phyloP scores from a whole-genome alignment of 2,797 vertebrate genomes.

The Sebastes goodei region DNA sequence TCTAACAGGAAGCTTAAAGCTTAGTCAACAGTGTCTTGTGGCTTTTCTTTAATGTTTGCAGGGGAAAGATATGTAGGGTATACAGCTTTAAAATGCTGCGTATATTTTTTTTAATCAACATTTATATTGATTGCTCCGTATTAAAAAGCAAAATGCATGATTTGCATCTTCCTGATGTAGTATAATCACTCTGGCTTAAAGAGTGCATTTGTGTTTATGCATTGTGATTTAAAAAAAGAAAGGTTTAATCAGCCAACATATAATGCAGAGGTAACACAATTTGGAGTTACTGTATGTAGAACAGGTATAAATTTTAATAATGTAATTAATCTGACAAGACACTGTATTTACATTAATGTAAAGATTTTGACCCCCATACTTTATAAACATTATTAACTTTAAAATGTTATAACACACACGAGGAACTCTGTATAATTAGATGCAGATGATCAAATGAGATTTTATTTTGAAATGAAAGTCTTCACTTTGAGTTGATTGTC shows the following conservation, averaged over 20 bases:
- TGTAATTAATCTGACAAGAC: neutral
- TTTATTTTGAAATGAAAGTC: neutral
- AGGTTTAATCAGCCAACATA: neutral
- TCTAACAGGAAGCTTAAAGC: constrained; percentile 51
- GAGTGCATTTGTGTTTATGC: neutral
- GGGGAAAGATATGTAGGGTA: neutral
- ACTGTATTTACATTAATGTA: neutral
- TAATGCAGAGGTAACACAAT: neutral
- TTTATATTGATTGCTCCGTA: neutral
- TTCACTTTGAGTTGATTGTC: neutral
- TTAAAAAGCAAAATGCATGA: neutral
- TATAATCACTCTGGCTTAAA: neutral
- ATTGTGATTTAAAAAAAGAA: neutral
- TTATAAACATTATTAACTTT: neutral
- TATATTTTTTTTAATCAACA: neutral
- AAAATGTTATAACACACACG: neutral
- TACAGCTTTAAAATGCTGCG: neutral
- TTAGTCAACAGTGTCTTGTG: constrained; percentile 55
- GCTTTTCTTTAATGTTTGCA: constrained; percentile 13
- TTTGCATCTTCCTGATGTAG: neutral
- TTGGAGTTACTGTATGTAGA: neutral
- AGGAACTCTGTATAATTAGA: neutral
- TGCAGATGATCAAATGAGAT: neutral
- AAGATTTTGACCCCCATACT: neutral
- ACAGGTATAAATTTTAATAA: neutral